Conservation (phyloP, 2,888 invertebrate species). For the Eristalis pertinax region DNA sequence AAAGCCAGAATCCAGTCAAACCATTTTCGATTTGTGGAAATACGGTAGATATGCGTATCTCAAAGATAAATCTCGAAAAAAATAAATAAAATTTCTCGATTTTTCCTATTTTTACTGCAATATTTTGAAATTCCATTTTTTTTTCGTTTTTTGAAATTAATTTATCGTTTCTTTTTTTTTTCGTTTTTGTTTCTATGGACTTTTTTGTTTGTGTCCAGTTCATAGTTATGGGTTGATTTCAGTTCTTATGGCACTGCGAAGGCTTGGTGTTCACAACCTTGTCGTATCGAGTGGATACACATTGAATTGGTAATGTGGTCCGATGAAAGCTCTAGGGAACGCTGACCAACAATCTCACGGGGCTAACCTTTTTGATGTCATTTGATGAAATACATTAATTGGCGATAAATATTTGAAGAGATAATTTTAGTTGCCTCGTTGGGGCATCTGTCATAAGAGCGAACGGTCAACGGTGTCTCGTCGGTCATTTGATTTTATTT, state of each 20-base stretch:
- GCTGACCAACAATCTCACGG: background rate
- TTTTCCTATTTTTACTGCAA: slow-evolving; percentile 23
- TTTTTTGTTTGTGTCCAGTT: background rate
- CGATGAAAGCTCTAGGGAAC: slow-evolving; percentile 16
- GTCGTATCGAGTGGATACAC: background rate
- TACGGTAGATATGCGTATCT: slow-evolving; percentile 10
- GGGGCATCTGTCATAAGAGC: slow-evolving; percentile 1
- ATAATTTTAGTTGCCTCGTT: slow-evolving; percentile 9
- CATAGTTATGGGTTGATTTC: slow-evolving; percentile 2
- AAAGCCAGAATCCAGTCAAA: slow-evolving; percentile 10
- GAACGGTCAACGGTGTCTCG: background rate
- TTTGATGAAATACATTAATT: slow-evolving; percentile 26
- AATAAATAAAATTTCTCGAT: slow-evolving; percentile 2
- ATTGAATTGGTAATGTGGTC: slow-evolving; percentile 31
- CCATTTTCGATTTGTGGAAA: slow-evolving; percentile 27
- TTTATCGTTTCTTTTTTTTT: slow-evolving; percentile 8
- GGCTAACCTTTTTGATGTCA: slow-evolving; percentile 1
- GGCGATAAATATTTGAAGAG: slow-evolving; percentile 26
- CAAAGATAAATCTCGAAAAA: slow-evolving; percentile 40
- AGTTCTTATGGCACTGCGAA: slow-evolving; percentile 20
- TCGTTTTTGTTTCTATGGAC: slow-evolving; percentile 8
- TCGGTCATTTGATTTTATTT: slow-evolving; percentile 12
- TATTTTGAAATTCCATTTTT: slow-evolving; percentile 37
- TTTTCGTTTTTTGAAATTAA: background rate
- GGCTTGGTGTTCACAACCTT: background rate